Conservation (phyloP, 2,888 invertebrate genomes). For the Phymatocera aterrima region DNA sequence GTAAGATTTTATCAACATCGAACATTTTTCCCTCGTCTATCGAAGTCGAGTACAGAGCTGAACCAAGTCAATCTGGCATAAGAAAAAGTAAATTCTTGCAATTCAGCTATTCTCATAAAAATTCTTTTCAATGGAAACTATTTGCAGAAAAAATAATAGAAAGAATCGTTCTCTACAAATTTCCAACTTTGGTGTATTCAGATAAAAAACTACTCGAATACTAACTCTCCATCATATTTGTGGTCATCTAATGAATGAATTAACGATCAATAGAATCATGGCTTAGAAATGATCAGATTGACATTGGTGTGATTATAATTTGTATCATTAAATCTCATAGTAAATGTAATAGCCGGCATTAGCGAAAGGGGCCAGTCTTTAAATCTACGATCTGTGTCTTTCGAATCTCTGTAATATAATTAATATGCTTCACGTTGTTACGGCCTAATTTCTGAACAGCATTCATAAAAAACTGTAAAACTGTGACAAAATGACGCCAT, state of each 20-base stretch:
- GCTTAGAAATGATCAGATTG: not conserved
- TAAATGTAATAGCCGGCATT: constrained; percentile 70
- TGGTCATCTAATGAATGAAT: not conserved
- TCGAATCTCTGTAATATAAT: constrained; percentile 65
- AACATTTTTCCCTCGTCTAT: not conserved
- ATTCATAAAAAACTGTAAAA: not conserved
- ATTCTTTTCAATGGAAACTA: too few species aligned
- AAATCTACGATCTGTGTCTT: constrained; percentile 71
- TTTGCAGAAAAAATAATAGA: too few species aligned
- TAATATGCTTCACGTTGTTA: not conserved
- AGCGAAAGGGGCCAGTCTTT: constrained; percentile 74
- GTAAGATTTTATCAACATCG: constrained; percentile 7
- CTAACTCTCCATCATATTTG: not conserved
- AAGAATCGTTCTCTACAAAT: too few species aligned
- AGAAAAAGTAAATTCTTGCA: not conserved
- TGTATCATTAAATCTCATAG: constrained; percentile 50
- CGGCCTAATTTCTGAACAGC: constrained; percentile 38
- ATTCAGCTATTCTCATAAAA: too few species aligned
- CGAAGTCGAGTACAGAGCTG: not conserved
- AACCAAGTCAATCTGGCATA: not conserved
- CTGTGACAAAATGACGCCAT: not conserved
- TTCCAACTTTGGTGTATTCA: too few species aligned
- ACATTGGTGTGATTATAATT: constrained; percentile 14
- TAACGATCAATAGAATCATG: not conserved
- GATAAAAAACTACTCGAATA: too few species aligned